Percentiles rank a stretch among this genome's conserved stretches.
phyloP scores from a whole-genome alignment of 2,797 vertebrate species.

The Pampus argenteus region DNA sequence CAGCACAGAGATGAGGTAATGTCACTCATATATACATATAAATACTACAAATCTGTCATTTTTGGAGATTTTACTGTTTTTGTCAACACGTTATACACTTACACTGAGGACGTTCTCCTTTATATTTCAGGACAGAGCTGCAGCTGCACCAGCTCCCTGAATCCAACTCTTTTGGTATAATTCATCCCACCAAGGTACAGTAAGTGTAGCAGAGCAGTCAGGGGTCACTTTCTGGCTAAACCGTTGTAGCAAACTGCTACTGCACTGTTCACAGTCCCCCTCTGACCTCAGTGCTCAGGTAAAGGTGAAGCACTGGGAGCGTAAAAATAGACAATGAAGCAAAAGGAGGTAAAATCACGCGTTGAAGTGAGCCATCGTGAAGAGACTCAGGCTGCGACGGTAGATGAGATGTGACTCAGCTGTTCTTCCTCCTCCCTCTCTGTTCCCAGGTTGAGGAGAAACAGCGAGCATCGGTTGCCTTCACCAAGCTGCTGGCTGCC shows the following conservation, averaged over 20 bases:
- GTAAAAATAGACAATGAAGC: constrained; percentile 2
- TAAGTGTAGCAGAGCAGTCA: no score
- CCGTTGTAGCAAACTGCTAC: no score
- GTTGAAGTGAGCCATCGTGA: background rate
- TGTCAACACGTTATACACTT: no score
- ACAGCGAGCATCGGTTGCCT: constrained; percentile 86
- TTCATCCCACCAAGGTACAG: constrained; percentile 86
- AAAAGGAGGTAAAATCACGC: background rate
- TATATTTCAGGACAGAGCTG: constrained; percentile 91
- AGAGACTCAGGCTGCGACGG: constrained; percentile 4
- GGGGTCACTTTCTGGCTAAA: no score
- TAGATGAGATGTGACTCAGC: constrained; percentile 49
- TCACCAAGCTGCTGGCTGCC: constrained; percentile 88
- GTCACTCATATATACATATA: no score
- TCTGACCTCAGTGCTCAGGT: background rate
- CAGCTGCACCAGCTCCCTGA: constrained; percentile 90
- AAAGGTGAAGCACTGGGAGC: background rate
- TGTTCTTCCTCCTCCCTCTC: constrained; percentile 3
- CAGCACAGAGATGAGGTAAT: constrained; percentile 88
- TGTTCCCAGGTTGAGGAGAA: constrained; percentile 91
- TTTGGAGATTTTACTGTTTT: no score
- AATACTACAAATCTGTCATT: no score
- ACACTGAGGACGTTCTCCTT: no score
- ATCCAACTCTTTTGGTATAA: constrained; percentile 89
- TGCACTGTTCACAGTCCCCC: background rate